A percentile compares a stretch with the other conserved stretches of the same genome.
phyloP scores from a whole-genome alignment of 2,797 vertebrate species.

The Mus caroli region DNA sequence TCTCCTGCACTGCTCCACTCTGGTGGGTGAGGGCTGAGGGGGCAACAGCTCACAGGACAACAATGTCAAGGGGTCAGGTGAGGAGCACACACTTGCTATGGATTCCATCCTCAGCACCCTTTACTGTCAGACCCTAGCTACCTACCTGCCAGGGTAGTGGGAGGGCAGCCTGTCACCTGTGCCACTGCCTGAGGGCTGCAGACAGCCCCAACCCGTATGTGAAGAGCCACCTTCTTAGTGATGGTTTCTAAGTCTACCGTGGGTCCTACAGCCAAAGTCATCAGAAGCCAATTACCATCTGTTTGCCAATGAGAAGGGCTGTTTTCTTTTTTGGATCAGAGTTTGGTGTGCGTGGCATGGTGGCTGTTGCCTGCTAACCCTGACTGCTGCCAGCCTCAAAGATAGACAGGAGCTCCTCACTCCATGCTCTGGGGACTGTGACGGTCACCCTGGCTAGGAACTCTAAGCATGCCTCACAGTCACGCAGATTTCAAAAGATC shows the following conservation, averaged over 20 bases:
- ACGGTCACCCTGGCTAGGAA: neutral
- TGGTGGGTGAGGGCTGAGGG: neutral
- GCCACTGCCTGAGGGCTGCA: neutral
- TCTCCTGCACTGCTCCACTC: neutral
- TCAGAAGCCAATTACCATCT: constrained; percentile 56
- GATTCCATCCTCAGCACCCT: neutral
- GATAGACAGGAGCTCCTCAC: neutral
- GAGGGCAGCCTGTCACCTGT: neutral
- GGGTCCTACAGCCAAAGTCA: constrained; percentile 30
- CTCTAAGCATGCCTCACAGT: neutral
- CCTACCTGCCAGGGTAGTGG: neutral
- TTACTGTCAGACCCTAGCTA: neutral
- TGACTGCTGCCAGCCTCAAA: neutral
- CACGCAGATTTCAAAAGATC: neutral
- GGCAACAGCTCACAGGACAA: neutral
- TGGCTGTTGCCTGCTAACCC: neutral
- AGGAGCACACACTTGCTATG: no score
- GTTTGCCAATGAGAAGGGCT: constrained; percentile 60
- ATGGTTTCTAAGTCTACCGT: neutral
- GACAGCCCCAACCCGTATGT: neutral
- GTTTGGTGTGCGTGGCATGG: neutral
- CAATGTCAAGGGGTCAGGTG: no score
- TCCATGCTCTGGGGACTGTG: neutral
- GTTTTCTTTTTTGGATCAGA: constrained; percentile 60
- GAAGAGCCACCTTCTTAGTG: neutral